Evolutionary conservation across 2,888 invertebrate species (phyloP), one percentile per base, ranked within the genome.

Genomic region (Drosophila cracens): DNA sequence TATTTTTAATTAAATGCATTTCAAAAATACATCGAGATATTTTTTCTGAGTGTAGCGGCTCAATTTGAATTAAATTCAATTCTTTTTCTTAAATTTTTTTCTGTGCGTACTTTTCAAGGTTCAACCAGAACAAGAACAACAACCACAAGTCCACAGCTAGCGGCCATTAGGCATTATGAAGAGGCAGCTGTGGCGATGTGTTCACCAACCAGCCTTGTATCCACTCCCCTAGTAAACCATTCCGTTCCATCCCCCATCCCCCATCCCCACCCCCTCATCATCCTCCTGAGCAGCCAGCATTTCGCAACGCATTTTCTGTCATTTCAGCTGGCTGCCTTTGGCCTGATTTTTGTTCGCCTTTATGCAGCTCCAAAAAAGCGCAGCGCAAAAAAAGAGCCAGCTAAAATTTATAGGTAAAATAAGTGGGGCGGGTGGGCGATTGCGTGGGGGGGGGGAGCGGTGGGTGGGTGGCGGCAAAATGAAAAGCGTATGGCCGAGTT

Each of bases 41-140:
- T 27, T 49, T n/a, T 27, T 54, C 16, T 16, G 27, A 56, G 56
- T 56, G 38, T 29, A 8, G 36, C 65, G 60, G 81, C 83, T 88
- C 86, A 83, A 83, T 88, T 84, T 86, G 77, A 78, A 83, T 86
- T 86, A 86, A 86, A 84, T 84, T 86, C 88, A 83, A 86, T 86
- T 71, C 76, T 76, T 76, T 29, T 69, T 29, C 34, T 40, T 63
- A 49, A 4, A n/a, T 33, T 62, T 10, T 38, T 34, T 52, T 25
- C 43, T 62, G 36, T 48, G 56, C 48, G 48, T 38, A 25, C 53
- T 54, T 70, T 88, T 86, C 84, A 85, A 85, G 89, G 89, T 83
- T 83, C 70, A 74, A 63, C 40, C 36, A 65, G 53, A 57, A 56
- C 53, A 38, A 16, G 38, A 33, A 64, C 57, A 54, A 51, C 61